These are phyloP conservation scores for Mionectes macconnelli DNA, from an alignment of 2,113 vertebrate species.

Conservation along the genomic window DNA sequence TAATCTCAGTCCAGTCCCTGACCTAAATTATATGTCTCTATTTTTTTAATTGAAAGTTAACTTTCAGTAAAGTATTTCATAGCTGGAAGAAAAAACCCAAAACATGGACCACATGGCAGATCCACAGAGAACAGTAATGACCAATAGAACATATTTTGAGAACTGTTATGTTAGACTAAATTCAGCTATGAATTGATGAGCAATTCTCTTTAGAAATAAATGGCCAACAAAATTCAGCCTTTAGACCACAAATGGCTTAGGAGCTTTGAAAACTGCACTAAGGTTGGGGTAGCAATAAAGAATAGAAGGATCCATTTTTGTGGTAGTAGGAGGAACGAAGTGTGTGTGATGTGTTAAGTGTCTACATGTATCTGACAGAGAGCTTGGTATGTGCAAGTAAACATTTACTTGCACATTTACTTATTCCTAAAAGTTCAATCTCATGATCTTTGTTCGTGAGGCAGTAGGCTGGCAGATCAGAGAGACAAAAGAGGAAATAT, in stretches of 20 bases:
- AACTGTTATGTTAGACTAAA: not conserved
- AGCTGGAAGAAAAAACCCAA: not conserved
- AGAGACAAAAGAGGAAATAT: not conserved
- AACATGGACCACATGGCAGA: not conserved
- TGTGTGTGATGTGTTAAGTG: not conserved
- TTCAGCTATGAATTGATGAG: not conserved
- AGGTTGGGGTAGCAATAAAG: not conserved
- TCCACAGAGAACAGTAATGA: not conserved
- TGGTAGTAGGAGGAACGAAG: not conserved
- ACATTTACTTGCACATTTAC: too few species aligned
- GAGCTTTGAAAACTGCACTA: not conserved
- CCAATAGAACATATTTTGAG: not conserved
- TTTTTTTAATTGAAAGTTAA: conserved; percentile 12
- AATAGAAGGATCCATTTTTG: not conserved
- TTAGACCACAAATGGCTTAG: not conserved
- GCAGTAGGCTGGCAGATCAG: not conserved
- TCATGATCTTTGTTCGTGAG: not conserved
- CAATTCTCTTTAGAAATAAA: not conserved
- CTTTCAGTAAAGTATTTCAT: not conserved
- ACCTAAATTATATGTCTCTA: not conserved
- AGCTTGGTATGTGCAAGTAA: not conserved
- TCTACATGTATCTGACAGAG: not conserved
- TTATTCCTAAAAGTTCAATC: not conserved
- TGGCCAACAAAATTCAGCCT: not conserved
- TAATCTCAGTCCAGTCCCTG: not conserved